These are phyloP conservation scores for Sphenopsis melanotis DNA, from an alignment of 2,797 vertebrate species.

Conservation along the genomic window DNA sequence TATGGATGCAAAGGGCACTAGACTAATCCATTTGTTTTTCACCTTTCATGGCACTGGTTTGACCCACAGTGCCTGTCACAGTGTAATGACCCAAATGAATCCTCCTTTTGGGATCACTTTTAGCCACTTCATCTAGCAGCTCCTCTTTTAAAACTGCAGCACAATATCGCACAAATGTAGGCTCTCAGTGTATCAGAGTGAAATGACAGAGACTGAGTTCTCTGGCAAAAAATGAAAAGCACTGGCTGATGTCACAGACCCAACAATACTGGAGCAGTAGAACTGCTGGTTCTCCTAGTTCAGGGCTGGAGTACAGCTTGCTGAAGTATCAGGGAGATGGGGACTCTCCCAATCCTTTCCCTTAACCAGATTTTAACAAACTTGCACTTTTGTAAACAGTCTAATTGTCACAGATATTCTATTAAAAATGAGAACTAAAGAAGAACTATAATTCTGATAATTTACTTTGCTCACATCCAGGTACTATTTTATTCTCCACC, in stretches of 20 bases:
- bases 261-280: rapidly evolving
- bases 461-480: background rate
- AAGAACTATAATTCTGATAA: background rate
- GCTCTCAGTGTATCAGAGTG: background rate
- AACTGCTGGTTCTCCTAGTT: background rate
- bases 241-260: background rate
- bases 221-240: background rate
- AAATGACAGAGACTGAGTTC: background rate
- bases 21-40: background rate
- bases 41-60: background rate
- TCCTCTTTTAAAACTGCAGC: background rate
- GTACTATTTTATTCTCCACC: background rate
- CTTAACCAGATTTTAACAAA: background rate
- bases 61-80: background rate
- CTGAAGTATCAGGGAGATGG: background rate
- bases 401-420: background rate
- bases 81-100: background rate
- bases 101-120: background rate
- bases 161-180: background rate
- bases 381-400: background rate
- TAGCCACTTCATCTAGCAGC: background rate
- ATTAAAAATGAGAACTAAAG: background rate
- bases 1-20: background rate
- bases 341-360: background rate
- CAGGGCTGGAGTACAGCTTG: background rate